Percentiles rank a stretch among this genome's conserved stretches.
These are phyloP conservation scores for Myiotriccus ornatus DNA, from an alignment of 2,797 vertebrate species.

Conservation along the genomic window DNA sequence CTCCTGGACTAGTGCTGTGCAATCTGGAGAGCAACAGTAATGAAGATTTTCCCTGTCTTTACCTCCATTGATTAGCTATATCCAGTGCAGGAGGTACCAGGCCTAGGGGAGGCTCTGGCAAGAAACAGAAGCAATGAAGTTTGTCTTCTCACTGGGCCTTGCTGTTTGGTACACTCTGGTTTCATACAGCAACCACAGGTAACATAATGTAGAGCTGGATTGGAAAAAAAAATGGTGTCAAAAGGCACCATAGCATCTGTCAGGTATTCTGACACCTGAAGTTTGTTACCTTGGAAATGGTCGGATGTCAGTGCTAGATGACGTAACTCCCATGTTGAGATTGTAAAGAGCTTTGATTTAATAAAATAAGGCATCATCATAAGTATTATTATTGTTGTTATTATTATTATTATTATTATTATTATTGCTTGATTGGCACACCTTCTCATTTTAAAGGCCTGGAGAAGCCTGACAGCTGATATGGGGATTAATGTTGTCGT, in stretches of 20 bases:
- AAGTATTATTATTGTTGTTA: not conserved
- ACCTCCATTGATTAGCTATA: not conserved
- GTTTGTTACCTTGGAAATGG: not conserved
- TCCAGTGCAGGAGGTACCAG: not conserved
- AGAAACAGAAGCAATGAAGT: not conserved
- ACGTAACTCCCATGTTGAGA: not conserved
- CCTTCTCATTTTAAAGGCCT: not conserved
- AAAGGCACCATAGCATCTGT: not conserved
- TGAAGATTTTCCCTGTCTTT: not conserved
- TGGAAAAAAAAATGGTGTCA: not conserved
- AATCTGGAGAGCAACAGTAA: not conserved
- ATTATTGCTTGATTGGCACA: not conserved
- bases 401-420: not conserved
- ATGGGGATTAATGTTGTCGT: conserved; percentile 16
- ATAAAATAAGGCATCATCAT: not conserved
- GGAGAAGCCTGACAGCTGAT: conserved; percentile 24
- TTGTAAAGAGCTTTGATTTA: not conserved
- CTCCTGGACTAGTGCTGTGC: not conserved
- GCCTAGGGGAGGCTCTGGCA: not conserved
- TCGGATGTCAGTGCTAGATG: not conserved
- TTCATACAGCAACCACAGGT: not conserved
- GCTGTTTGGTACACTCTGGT: not conserved
- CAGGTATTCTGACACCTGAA: not conserved
- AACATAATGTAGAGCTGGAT: not conserved
- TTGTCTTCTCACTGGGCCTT: not conserved